These are phyloP conservation scores for Melanogrammus aeglefinus DNA, from an alignment of 2,797 vertebrate species.

Conservation along the genomic window DNA sequence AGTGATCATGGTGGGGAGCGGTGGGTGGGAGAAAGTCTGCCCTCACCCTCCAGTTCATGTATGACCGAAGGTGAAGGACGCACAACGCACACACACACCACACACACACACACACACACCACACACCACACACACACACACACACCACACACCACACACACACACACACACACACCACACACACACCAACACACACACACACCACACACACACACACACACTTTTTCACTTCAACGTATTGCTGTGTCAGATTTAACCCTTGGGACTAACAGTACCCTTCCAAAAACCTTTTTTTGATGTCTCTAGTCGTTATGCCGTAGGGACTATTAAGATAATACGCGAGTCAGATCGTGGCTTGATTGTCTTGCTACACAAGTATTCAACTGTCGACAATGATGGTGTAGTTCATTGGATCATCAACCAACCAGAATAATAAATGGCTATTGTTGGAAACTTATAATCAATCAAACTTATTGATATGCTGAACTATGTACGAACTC, in stretches of 20 bases:
- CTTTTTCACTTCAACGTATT: too few relatives aligned
- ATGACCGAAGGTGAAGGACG: conserved; percentile 90
- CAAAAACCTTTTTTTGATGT: background rate
- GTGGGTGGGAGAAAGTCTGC: conserved; percentile 96
- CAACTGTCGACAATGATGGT: background rate
- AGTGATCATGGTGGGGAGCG: conserved; percentile 99
- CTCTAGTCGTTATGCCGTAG: too few relatives aligned
- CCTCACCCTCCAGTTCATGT: conserved; percentile 97
- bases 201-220: too few relatives aligned
- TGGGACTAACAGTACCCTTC: too few relatives aligned
- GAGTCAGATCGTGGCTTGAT: background rate
- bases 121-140: too few relatives aligned
- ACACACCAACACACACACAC: conserved; percentile 2
- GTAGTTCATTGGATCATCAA: background rate
- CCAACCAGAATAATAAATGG: background rate
- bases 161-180: background rate
- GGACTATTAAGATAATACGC: too few relatives aligned
- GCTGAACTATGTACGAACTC: background rate
- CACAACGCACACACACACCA: too few relatives aligned
- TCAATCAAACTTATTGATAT: background rate
- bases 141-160: too few relatives aligned
- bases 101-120: too few relatives aligned
- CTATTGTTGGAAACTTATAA: background rate
- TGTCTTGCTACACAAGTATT: background rate
- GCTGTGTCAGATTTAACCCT: too few relatives aligned